These are phyloP conservation scores for Apostichopus parvimensis DNA, from an alignment of 35 echinoderm and acorn worm species.

Conservation along the genomic window DNA sequence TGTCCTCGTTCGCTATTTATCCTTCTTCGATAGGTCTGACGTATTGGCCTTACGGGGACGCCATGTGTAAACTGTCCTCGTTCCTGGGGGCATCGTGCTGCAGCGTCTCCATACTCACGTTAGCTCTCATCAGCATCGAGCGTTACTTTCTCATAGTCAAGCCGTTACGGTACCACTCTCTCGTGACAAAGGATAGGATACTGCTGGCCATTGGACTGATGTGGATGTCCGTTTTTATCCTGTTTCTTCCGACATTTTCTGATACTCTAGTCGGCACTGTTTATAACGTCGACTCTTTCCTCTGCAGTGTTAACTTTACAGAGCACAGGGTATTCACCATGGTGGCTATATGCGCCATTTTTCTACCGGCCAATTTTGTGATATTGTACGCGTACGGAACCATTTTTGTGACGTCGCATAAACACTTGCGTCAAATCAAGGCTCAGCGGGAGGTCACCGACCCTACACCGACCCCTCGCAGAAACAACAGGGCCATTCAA, in stretches of 20 bases:
- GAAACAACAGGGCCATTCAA: constrained; percentile 11
- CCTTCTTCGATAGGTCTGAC: background rate
- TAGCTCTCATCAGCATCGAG: constrained; percentile 41
- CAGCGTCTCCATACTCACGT: constrained; percentile 18
- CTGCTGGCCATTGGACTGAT: background rate
- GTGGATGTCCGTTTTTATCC: background rate
- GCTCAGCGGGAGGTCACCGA: background rate
- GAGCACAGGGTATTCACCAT: background rate
- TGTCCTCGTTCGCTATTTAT: constrained; percentile 38
- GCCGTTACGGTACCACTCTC: constrained; percentile 18
- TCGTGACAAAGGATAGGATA: background rate
- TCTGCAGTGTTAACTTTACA: constrained; percentile 36
- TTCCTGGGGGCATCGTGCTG: constrained; percentile 29
- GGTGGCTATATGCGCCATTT: background rate
- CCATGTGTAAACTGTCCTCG: constrained; percentile 47
- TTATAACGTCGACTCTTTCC: constrained; percentile 46
- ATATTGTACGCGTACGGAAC: constrained; percentile 25
- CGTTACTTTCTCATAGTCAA: constrained; percentile 42
- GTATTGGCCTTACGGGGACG: constrained; percentile 29
- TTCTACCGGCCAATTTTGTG: constrained; percentile 24
- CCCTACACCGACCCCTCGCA: background rate
- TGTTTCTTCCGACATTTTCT: background rate
- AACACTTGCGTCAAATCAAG: constrained; percentile 36
- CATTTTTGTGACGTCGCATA: background rate
- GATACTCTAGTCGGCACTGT: background rate